Evolutionary conservation across 2,888 invertebrate species (phyloP).

Genomic region (Andrena bucephala): DNA sequence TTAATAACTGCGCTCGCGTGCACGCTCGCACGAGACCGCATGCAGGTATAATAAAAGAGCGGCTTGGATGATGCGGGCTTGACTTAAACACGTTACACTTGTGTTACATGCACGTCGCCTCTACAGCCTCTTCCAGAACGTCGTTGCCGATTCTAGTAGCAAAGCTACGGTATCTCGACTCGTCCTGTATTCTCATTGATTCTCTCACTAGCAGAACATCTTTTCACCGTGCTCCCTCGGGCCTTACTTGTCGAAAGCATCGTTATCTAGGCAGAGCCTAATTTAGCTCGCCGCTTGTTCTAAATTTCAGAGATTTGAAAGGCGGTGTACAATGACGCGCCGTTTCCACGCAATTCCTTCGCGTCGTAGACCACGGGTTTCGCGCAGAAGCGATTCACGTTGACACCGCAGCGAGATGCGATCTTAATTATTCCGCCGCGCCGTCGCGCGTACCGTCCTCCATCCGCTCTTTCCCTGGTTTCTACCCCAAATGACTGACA

Average conservation of each 20-base stretch:
- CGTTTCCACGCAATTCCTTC: neutral
- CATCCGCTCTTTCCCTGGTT: constrained; percentile 54
- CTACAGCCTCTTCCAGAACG: constrained; percentile 14
- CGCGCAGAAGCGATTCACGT: constrained; percentile 58
- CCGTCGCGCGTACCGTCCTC: constrained; percentile 35
- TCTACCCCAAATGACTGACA: constrained; percentile 70
- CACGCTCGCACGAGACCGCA: constrained; percentile 48
- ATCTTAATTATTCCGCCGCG: constrained; percentile 78
- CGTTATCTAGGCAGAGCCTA: no score
- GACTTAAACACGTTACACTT: constrained; percentile 30
- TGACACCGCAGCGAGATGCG: constrained; percentile 72
- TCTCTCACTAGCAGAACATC: no score
- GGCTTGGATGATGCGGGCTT: constrained; percentile 25
- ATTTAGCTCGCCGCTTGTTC: neutral
- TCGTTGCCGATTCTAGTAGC: neutral
- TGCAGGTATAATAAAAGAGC: constrained; percentile 42
- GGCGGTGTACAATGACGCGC: neutral
- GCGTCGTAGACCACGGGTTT: constrained; percentile 6
- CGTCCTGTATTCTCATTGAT: no score
- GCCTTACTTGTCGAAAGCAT: no score
- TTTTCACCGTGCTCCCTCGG: no score
- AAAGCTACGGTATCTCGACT: no score
- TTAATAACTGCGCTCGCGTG: constrained; percentile 82
- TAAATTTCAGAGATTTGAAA: neutral
- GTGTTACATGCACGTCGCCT: neutral